Evolutionary conservation across 2,888 invertebrate species (phyloP), one percentile per base, ranked within the genome.

Genomic region (Blera fallax): DNA sequence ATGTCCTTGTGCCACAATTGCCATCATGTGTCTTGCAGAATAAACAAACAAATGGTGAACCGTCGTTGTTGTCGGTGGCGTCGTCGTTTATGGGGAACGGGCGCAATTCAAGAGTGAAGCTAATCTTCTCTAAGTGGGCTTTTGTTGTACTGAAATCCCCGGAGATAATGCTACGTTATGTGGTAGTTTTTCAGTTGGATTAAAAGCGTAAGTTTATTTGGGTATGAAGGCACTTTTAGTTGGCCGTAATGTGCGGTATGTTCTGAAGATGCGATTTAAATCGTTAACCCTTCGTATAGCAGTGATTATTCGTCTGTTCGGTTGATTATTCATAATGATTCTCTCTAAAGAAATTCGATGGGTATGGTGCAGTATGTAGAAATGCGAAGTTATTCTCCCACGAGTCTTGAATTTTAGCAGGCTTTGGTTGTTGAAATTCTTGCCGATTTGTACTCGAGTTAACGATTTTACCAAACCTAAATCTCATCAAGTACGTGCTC

Each of bases 61-160:
- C 56, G 37, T 56, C 62, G 62, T 81, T 62, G 29, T 58, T 16
- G n/a, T n/a, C n/a, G n/a, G n/a, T n/a, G n/a, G n/a, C n/a, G n/a
- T n/a, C 62, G 62, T 81, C 69, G 29, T 58, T 16, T 29, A 45
- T 27, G 58, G 1, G 40, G 34, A 48, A 62, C 16, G 32, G 50
- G 50, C 70, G 70, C 56, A 76, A 64, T 70, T 29, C 43, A 58
- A 65, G 50, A 50, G 18, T 45, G 32, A 29, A 82, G 77, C 58
- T 82, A 54, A 82, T 77, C 77, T 37, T 58, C 7, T 48, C 29
- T 72, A 82, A 77, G 82, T 77, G 82, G 52, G 77, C 64, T 82
- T 72, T 82, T 77, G 77, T 52, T 82, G 58, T 14, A 34, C 43
- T 10, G 54, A 70, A 76, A 82, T 82, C 82, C 65, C 48, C 14